Percentiles rank a stretch among this genome's conserved stretches.
Evolutionary conservation across 2,113 vertebrate species (phyloP).

Genomic region (Tragelaphus scriptus): DNA sequence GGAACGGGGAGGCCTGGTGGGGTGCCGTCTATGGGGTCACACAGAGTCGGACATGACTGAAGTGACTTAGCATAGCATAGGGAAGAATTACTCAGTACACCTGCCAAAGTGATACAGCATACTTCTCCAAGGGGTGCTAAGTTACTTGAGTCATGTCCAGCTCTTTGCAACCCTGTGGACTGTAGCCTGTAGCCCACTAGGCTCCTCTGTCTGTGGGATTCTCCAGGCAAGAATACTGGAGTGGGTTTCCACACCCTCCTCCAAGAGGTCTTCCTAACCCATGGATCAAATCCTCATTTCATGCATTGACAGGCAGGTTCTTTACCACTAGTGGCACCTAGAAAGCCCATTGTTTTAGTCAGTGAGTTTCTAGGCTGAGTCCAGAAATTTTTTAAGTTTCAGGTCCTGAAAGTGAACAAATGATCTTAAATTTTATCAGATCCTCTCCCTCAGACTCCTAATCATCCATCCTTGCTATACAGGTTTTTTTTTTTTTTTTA

Average conservation of each 20-base stretch:
- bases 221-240: background rate
- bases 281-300: background rate
- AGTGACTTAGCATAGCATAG: background rate
- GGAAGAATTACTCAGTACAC: background rate
- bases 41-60: too few species aligned
- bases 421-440: background rate
- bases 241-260: background rate
- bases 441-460: background rate
- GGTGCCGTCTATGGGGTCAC: too few species aligned
- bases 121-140: background rate
- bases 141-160: background rate
- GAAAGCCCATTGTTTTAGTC: background rate
- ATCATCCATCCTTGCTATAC: background rate
- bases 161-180: background rate
- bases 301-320: background rate
- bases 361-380: background rate
- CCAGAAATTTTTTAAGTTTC: background rate
- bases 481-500: background rate
- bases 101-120: background rate
- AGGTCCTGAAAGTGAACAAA: background rate
- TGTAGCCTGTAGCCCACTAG: fast-evolving
- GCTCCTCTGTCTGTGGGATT: background rate
- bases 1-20: too few species aligned
- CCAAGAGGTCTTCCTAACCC: background rate
- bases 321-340: background rate